These are phyloP conservation scores for Mactra quadrangularis DNA, from an alignment of 1,140 invertebrate genomes.

Conservation along the genomic window DNA sequence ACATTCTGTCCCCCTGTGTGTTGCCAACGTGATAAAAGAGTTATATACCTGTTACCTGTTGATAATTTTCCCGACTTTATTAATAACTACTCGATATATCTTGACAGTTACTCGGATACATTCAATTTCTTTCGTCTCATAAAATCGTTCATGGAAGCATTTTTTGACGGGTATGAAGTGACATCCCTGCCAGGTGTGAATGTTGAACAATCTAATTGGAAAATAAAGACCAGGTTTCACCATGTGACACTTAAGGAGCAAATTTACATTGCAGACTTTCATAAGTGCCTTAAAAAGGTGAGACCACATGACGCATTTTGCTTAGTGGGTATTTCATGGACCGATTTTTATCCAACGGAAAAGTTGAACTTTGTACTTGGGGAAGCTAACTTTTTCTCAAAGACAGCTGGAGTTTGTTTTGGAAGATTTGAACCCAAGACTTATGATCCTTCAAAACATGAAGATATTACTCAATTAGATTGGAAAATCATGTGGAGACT, in stretches of 20 bases:
- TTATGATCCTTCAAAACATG: conserved; percentile 55
- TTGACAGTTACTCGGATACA: conserved; percentile 40
- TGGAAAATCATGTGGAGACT: conserved; percentile 74
- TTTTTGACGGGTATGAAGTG: conserved; percentile 71
- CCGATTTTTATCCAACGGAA: conserved; percentile 77
- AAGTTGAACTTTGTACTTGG: conserved; percentile 79
- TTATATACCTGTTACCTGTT: conserved; percentile 77
- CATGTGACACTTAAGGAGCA: conserved; percentile 70
- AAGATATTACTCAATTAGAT: conserved; percentile 70
- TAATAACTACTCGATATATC: conserved; percentile 47
- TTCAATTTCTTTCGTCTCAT: conserved; percentile 70
- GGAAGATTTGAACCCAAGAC: conserved; percentile 73
- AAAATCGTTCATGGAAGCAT: conserved; percentile 70
- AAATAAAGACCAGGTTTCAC: conserved; percentile 65
- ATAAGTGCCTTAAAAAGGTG: conserved; percentile 60
- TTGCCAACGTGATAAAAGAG: conserved; percentile 57
- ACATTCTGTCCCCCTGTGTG: conserved; percentile 51
- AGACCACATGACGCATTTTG: conserved; percentile 72
- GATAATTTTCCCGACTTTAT: conserved; percentile 76
- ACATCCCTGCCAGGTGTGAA: conserved; percentile 60
- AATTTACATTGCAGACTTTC: conserved; percentile 69
- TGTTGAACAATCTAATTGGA: conserved; percentile 56
- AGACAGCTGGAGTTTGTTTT: conserved; percentile 73
- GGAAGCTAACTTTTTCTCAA: conserved; percentile 67
- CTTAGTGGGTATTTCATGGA: conserved; percentile 75